A percentile compares a stretch with the other conserved stretches of the same genome.
Evolutionary conservation across 2,113 vertebrate genomes (phyloP).

Genomic region (Gambusia holbrooki): DNA sequence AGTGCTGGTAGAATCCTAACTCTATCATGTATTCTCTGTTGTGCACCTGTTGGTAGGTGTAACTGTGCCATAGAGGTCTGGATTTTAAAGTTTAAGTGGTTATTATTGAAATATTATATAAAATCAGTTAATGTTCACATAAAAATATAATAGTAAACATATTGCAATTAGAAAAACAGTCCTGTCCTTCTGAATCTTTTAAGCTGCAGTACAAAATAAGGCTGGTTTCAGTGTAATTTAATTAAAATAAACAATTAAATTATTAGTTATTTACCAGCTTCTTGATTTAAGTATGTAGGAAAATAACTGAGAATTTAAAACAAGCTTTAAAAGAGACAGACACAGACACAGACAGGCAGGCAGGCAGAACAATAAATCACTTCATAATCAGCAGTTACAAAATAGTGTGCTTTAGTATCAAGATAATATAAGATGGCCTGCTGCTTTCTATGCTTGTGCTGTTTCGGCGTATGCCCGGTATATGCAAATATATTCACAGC

Average conservation of each 20-base stretch:
- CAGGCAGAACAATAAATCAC: neutral
- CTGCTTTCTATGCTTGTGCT: constrained; percentile 1
- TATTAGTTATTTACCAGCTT: too few relatives aligned
- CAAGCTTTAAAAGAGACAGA: too few relatives aligned
- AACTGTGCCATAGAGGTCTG: too few relatives aligned
- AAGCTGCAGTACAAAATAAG: too few relatives aligned
- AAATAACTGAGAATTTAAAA: too few relatives aligned
- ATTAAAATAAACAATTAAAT: too few relatives aligned
- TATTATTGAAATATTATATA: neutral
- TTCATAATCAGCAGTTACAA: neutral
- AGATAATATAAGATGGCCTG: neutral
- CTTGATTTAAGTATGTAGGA: too few relatives aligned
- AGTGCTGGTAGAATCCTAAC: neutral
- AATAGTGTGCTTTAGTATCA: neutral
- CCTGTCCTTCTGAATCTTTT: too few relatives aligned
- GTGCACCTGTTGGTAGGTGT: neutral
- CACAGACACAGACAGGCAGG: too few relatives aligned
- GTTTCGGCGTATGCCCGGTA: neutral
- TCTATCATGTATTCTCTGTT: neutral
- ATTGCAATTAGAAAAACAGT: too few relatives aligned
- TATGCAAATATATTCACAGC: constrained; percentile 8
- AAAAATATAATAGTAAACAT: too few relatives aligned
- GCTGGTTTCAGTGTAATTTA: too few relatives aligned
- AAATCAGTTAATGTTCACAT: neutral
- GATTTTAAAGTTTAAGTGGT: neutral